phyloP scores from a whole-genome alignment of 2,797 vertebrate species.

The Lutjanus campechanus region DNA sequence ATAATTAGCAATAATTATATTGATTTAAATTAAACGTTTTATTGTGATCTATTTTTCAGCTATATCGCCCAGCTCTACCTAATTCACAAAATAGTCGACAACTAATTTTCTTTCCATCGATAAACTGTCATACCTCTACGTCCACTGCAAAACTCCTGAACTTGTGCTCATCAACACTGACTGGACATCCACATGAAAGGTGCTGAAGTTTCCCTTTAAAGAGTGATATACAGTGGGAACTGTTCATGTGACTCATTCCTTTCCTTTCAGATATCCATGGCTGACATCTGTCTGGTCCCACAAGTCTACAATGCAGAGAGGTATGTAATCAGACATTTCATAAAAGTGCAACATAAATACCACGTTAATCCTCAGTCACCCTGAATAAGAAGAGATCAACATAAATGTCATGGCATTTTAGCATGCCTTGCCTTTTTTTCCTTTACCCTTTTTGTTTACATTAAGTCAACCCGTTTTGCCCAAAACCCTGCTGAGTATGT shows the following conservation, averaged over 20 bases:
- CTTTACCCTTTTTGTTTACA: neutral
- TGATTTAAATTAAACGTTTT: too few relatives aligned
- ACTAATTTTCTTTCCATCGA: too few relatives aligned
- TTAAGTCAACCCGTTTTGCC: neutral
- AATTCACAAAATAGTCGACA: too few relatives aligned
- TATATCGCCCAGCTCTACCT: too few relatives aligned
- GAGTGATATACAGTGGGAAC: neutral
- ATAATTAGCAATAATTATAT: too few relatives aligned
- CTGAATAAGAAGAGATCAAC: neutral
- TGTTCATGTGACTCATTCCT: constrained; percentile 2
- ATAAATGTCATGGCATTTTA: constrained; percentile 7
- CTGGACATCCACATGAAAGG: too few relatives aligned
- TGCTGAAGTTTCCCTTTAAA: neutral
- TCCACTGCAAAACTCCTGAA: too few relatives aligned
- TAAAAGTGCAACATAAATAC: constrained; percentile 5
- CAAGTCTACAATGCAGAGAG: constrained; percentile 96
- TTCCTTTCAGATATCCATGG: constrained; percentile 93
- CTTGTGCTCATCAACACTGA: too few relatives aligned
- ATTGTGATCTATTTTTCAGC: too few relatives aligned
- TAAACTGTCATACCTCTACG: too few relatives aligned
- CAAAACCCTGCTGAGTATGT: constrained; percentile 6
- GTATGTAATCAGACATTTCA: constrained; percentile 73
- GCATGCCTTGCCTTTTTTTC: neutral
- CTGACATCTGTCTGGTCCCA: constrained; percentile 95
- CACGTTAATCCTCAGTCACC: neutral